Evolutionary conservation across 2,797 vertebrate species (phyloP), one percentile per base, ranked within the genome.

Genomic region (Hemibagrus guttatus): DNA sequence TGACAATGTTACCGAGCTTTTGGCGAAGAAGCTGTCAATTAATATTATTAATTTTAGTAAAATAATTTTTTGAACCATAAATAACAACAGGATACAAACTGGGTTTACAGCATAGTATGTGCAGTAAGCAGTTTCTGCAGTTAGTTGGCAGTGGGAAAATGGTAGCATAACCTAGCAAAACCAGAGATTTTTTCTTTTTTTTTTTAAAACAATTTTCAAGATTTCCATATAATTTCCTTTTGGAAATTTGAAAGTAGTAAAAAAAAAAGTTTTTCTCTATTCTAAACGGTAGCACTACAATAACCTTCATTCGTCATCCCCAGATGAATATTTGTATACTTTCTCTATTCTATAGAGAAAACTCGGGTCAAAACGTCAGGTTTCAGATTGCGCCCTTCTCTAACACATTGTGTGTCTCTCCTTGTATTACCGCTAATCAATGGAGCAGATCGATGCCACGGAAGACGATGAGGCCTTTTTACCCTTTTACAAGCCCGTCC

Each of bases 221-320:
- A n/a, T n/a, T n/a, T n/a, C n/a, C n/a, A n/a, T n/a, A n/a, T n/a
- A n/a, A n/a, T n/a, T n/a, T 31, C 17, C 42, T 6, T 16, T 78
- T 54, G 26, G 26, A 56, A 16, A 21, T 28, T 46, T 35, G 35
- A 26, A 68, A 49, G 54, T 23, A 21, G 49, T 17, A 56, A 11
- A 56, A 76, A 52, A 35, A 72, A 72, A 78, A 58, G 5, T 8
- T 79, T 54, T 61, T 84, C 68, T 81, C 71, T 52, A 79, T 78
- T 72, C 12, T n/a, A 46, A 80, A 59, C 23, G 14, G 42, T 35
- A 23, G 9, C 42, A 63, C 72, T 23, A 78, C 87, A 89, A 79
- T 91, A 87, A 91, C 92, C 91, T 91, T 91, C 89, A 91, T 90
- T 89, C 89, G 90, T 90, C 88, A 87, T 90, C 89, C 84, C 59